phyloP scores from a whole-genome alignment of 37 sponge, comb jelly and placozoan species.

The Halisarca cf. caerulea region DNA sequence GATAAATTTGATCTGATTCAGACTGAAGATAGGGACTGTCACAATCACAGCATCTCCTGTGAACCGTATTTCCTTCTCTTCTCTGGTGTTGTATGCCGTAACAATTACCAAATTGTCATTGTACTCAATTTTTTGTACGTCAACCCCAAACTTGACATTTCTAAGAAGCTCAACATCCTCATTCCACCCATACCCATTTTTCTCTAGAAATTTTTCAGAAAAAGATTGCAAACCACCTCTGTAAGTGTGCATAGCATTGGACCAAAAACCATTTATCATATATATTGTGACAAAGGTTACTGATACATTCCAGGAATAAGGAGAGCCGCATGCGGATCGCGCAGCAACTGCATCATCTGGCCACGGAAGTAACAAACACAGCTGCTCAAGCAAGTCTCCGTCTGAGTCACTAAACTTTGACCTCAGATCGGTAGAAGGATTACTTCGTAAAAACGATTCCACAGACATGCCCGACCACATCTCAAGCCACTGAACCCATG shows the following conservation, averaged over 20 bases:
- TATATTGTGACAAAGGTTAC: slow-evolving; percentile 31
- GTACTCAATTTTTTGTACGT: neutral
- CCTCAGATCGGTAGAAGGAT: neutral
- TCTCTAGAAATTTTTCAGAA: slow-evolving; percentile 34
- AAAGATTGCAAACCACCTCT: slow-evolving; percentile 44
- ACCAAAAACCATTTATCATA: slow-evolving; percentile 50
- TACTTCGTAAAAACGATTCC: slow-evolving; percentile 26
- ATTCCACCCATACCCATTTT: neutral
- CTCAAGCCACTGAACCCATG: slow-evolving; percentile 34
- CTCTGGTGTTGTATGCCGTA: neutral
- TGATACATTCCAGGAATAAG: slow-evolving; percentile 16
- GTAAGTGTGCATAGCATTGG: slow-evolving; percentile 44
- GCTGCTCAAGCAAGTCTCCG: neutral
- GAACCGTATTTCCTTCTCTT: neutral
- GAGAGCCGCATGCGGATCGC: slow-evolving; percentile 21
- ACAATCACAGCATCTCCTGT: slow-evolving; percentile 51
- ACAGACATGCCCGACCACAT: slow-evolving; percentile 36
- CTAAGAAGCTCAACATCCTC: neutral
- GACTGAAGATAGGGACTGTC: slow-evolving; percentile 44
- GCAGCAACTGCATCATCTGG: slow-evolving; percentile 52
- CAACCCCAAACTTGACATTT: slow-evolving; percentile 9
- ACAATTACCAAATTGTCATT: neutral
- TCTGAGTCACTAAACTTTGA: neutral
- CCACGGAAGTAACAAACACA: slow-evolving; percentile 53
- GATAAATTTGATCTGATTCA: slow-evolving; percentile 26